A percentile compares a stretch with the other conserved stretches of the same genome.
These are phyloP conservation scores for Botia almorhae DNA, from an alignment of 2,797 vertebrate species.

Conservation along the genomic window DNA sequence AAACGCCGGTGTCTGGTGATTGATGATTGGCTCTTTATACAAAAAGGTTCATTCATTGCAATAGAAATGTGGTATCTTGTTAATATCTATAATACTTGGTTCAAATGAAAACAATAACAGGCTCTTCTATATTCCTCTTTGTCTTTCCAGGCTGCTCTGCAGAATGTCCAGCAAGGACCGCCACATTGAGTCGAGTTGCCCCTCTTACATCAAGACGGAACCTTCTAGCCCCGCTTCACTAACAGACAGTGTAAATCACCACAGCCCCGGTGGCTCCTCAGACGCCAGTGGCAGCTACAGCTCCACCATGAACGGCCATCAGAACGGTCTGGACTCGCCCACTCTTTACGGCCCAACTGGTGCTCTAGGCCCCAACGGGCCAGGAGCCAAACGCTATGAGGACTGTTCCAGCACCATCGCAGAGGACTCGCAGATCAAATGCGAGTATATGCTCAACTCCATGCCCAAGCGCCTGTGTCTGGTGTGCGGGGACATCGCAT, in stretches of 20 bases:
- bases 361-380: conserved; percentile 87
- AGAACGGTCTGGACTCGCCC: conserved; percentile 98
- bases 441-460: conserved; percentile 99
- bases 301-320: conserved; percentile 99
- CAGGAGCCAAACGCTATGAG: conserved; percentile 93
- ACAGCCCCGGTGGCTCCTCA: conserved; percentile 97
- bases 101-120: neutral
- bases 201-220: conserved; percentile 99
- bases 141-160: conserved; percentile 93
- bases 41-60: too few relatives aligned
- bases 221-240: conserved; percentile 98
- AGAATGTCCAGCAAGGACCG: conserved; percentile 99
- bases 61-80: too few relatives aligned
- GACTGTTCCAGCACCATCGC: conserved; percentile 98
- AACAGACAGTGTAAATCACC: conserved; percentile 99
- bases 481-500: conserved; percentile 98
- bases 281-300: conserved; percentile 99
- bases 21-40: too few relatives aligned
- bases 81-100: too few relatives aligned
- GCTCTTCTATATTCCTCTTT: neutral
- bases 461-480: conserved; percentile 99
- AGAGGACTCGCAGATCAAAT: conserved; percentile 99
- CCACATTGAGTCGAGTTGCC: conserved; percentile 99
- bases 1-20: too few relatives aligned
- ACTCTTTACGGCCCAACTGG: conserved; percentile 93